Percentiles rank a stretch among this genome's conserved stretches.
Evolutionary conservation across 2,113 vertebrate genomes (phyloP).

Genomic region (Paralichthys olivaceus): DNA sequence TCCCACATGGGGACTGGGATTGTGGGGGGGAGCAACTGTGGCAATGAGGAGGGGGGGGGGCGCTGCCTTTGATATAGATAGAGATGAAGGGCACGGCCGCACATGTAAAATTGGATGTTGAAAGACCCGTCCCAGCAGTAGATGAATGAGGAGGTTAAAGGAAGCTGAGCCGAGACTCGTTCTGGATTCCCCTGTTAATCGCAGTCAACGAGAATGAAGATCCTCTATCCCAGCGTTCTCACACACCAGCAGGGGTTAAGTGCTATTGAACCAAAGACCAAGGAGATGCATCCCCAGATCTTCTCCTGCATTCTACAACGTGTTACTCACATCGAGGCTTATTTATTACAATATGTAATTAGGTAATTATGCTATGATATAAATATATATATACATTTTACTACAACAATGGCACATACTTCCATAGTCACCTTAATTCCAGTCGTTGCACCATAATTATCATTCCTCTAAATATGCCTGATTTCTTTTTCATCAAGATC

Average conservation of each 20-base stretch:
- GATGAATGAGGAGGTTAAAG: constrained; percentile 61
- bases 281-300: constrained; percentile 4
- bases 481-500: no score
- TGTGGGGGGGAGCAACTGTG: constrained; percentile 6
- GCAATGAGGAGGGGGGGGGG: constrained; percentile 47
- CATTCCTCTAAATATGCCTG: no score
- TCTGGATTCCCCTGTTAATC: constrained; percentile 45
- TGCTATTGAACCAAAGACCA: constrained; percentile 19
- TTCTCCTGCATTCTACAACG: background rate
- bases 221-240: constrained; percentile 3
- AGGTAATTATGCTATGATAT: background rate
- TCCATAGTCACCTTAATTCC: no score
- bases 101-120: constrained; percentile 74
- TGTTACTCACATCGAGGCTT: no score
- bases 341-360: background rate
- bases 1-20: constrained; percentile 46
- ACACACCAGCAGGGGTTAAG: constrained; percentile 35
- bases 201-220: constrained; percentile 39
- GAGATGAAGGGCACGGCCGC: constrained; percentile 58
- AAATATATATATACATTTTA: no score
- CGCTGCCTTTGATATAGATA: constrained; percentile 72
- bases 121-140: constrained; percentile 59
- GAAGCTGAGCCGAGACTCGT: constrained; percentile 32
- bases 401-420: no score
- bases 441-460: no score